Base-by-base conservation (phyloP, 1,140 invertebrate species). In the Drosophila pectinifera region DNA sequence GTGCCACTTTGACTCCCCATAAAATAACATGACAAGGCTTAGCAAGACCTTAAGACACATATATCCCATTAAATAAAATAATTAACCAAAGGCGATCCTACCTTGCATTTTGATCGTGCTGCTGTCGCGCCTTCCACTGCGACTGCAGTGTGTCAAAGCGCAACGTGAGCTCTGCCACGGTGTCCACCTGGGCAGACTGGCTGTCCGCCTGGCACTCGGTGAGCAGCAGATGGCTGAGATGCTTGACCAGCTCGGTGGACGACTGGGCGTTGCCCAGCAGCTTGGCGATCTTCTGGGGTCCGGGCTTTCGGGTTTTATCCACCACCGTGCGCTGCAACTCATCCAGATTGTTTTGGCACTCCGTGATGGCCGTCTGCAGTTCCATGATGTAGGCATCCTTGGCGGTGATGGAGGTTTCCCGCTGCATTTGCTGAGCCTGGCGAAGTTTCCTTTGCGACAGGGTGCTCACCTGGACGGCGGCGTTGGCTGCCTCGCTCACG, bases 381-480 rank as follows among this genome's bases (percentile, higher is more conserved):
- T 97, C 96, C 63, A 94, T 95, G 24, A 95, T 91, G 79, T 96
- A 97, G 1, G 96, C 96, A 89, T 97, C 96, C 88, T 95, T 95
- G 1, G 96, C 95, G 20, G 96, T 96, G 51, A 97, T 94, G 24
- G 93, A 95, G 6, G 94, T 93, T 58, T 95, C 92, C 26, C 94
- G 93, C 65, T 93, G 93, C 61, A 94, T 78, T 10, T 82, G 80
- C 26, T 74, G 70, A 0, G 90, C 83, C 55, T 91, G 91, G 0
- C 83, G 80, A 8, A 77, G 59, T 51, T 90, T 91, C 56, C 93
- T 90, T 11, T 93, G 92, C 0, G 94, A 94, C 18, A 96, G 80
- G 1, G 96, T 97, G 72, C 96, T 95, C 0, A 97, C 96, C 93
- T 97, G 96, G 8, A 96, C 94, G 1, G 95, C 94, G 4, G 94